These are phyloP conservation scores for Diogma glabrata DNA, from an alignment of 2,888 invertebrate genomes.

Conservation along the genomic window DNA sequence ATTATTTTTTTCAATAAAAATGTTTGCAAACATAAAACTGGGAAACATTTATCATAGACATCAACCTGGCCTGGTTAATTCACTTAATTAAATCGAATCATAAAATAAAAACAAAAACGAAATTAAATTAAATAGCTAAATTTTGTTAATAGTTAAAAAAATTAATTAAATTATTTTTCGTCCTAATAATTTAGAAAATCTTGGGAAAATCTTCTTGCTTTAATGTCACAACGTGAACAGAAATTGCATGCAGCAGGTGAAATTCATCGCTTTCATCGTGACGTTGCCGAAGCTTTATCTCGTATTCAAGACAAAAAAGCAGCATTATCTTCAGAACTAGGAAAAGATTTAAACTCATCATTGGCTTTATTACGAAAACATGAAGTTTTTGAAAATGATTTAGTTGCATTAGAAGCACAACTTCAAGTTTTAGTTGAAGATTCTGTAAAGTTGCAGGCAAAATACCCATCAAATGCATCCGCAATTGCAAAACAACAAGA, in stretches of 20 bases:
- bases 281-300: conserved; percentile 81
- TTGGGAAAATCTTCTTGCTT: conserved; percentile 81
- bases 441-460: conserved; percentile 70
- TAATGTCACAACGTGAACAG: conserved; percentile 75
- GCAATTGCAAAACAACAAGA: conserved; percentile 82
- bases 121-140: too few relatives aligned
- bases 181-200: conserved; percentile 43
- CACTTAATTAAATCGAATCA: too few relatives aligned
- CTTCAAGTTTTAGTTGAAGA: conserved; percentile 86
- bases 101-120: too few relatives aligned
- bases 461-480: conserved; percentile 86
- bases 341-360: conserved; percentile 77
- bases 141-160: too few relatives aligned
- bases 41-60: too few relatives aligned
- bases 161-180: not conserved
- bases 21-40: too few relatives aligned
- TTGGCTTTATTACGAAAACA: conserved; percentile 72
- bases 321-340: conserved; percentile 67
- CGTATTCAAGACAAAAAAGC: conserved; percentile 84
- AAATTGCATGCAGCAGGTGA: conserved; percentile 89
- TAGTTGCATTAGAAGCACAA: conserved; percentile 85
- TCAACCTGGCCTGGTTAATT: too few relatives aligned
- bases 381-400: conserved; percentile 86
- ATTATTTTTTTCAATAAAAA: too few relatives aligned
- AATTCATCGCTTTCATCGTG: conserved; percentile 94